phyloP scores from a whole-genome alignment of 1,140 invertebrate species.

The Galleria mellonella region DNA sequence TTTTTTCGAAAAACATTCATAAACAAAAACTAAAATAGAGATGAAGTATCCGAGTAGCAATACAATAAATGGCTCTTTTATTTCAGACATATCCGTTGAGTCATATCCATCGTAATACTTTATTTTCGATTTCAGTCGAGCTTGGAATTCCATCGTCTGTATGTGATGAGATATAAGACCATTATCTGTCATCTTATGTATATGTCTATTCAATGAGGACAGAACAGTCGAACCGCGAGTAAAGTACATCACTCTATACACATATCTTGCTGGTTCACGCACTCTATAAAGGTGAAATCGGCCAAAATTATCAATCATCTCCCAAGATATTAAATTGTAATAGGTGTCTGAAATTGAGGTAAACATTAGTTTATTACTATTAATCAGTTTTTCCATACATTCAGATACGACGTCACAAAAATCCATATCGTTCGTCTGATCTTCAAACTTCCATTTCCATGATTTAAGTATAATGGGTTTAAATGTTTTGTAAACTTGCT shows the following conservation, averaged over 20 bases:
- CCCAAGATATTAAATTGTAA: neutral
- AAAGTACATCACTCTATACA: neutral
- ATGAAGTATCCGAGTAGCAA: neutral
- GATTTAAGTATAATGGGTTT: neutral
- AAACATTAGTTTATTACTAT: neutral
- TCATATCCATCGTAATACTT: neutral
- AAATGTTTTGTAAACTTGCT: conserved; percentile 7
- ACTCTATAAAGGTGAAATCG: neutral
- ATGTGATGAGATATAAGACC: neutral
- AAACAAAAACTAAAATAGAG: neutral
- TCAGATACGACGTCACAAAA: neutral
- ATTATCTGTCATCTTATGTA: neutral
- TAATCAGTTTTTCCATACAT: neutral
- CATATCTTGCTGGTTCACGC: neutral
- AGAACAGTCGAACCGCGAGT: neutral
- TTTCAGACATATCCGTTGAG: neutral
- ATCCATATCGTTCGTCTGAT: neutral
- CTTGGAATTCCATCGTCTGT: neutral
- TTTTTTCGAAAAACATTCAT: too few relatives aligned
- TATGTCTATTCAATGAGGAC: neutral
- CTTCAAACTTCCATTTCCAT: neutral
- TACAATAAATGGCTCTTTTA: neutral
- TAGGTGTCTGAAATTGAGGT: neutral
- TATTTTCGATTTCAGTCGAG: neutral
- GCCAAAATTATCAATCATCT: neutral